A percentile compares a stretch with the other conserved stretches of the same genome.
Evolutionary conservation across 2,113 vertebrate genomes (phyloP).

Genomic region (Gambusia holbrooki): DNA sequence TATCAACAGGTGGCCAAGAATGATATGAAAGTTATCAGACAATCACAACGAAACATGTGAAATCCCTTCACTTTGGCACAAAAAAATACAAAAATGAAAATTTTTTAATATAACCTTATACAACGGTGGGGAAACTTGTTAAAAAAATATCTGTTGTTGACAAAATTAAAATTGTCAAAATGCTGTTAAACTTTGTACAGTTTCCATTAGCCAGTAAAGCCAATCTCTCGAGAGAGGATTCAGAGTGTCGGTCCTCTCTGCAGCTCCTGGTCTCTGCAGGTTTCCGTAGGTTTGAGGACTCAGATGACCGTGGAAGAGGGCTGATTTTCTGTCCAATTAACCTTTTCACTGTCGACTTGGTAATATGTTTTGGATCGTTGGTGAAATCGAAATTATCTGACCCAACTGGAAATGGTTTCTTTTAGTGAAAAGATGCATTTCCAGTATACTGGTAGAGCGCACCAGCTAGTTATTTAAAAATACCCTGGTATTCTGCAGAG

Average conservation of each 20-base stretch:
- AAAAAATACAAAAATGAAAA: too few relatives aligned
- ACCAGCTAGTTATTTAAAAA: neutral
- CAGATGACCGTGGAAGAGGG: neutral
- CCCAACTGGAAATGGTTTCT: too few relatives aligned
- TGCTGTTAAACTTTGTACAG: neutral
- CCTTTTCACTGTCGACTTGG: neutral
- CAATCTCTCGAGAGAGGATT: neutral
- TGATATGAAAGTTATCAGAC: too few relatives aligned
- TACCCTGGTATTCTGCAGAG: too few relatives aligned
- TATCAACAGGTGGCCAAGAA: too few relatives aligned
- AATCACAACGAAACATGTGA: too few relatives aligned
- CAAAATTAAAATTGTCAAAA: neutral
- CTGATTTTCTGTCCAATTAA: neutral
- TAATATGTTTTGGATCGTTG: neutral
- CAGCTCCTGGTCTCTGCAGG: neutral
- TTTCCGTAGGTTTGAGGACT: neutral
- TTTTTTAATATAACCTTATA: too few relatives aligned
- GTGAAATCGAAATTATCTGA: neutral
- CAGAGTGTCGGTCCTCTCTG: neutral
- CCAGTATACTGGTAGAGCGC: neutral
- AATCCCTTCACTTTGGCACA: too few relatives aligned
- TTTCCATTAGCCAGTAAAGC: neutral
- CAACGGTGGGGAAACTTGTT: too few relatives aligned
- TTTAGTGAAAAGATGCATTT: neutral
- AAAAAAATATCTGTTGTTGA: too few relatives aligned